A percentile compares a stretch with the other conserved stretches of the same genome.
phyloP scores from a whole-genome alignment of 2,113 vertebrate species.

The Alligator sinensis region DNA sequence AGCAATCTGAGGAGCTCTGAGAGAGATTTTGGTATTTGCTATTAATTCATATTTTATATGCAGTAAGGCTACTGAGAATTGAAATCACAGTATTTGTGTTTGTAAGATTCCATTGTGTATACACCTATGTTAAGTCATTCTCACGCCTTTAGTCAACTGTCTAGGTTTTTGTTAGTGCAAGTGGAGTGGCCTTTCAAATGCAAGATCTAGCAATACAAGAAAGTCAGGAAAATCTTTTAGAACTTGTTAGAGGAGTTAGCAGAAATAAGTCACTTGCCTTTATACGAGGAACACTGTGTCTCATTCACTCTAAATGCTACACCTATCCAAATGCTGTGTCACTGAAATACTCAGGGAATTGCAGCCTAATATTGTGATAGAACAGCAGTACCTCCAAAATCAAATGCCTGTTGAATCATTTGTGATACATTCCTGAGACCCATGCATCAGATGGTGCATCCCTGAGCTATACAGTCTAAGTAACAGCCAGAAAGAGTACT shows the following conservation, averaged over 20 bases:
- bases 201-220: background rate
- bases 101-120: too few species aligned
- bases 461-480: background rate
- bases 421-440: constrained; percentile 2
- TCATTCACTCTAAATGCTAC: background rate
- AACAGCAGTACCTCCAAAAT: background rate
- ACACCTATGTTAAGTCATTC: too few species aligned
- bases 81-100: too few species aligned
- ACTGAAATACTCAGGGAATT: background rate
- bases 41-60: too few species aligned
- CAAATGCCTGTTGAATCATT: constrained; percentile 33
- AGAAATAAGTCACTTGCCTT: constrained; percentile 30
- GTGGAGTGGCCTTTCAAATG: background rate
- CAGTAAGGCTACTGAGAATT: too few species aligned
- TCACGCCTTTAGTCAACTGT: too few species aligned
- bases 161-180: too few species aligned
- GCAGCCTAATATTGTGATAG: background rate
- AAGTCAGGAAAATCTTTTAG: constrained; percentile 16
- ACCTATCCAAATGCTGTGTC: constrained; percentile 12
- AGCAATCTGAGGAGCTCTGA: too few species aligned
- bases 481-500: background rate
- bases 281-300: background rate
- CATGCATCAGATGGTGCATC: constrained; percentile 15
- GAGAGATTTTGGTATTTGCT: too few species aligned
- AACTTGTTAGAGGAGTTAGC: background rate